Evolutionary conservation across 2,797 vertebrate genomes (phyloP).

Genomic region (Hypotaenidia philippensis): DNA sequence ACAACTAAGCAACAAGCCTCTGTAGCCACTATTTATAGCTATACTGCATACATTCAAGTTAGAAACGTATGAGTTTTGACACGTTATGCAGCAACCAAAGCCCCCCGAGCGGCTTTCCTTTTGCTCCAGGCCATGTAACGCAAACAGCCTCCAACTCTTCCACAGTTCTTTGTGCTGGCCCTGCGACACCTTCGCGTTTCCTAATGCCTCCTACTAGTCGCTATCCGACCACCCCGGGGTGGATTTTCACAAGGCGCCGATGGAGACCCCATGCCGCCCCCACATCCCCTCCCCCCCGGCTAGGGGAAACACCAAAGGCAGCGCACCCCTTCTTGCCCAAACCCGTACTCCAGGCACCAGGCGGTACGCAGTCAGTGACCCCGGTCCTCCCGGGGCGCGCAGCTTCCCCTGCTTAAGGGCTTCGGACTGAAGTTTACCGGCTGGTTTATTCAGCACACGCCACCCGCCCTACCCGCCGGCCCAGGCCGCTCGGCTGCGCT

Average conservation of each 20-base stretch:
- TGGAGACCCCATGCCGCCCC: neutral
- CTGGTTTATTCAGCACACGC: fast-evolving
- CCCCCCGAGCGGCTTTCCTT: neutral
- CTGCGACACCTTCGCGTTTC: too few relatives aligned
- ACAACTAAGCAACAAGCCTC: neutral
- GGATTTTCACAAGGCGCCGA: too few relatives aligned
- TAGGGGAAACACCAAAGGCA: neutral
- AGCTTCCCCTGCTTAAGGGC: neutral
- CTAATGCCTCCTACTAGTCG: fast-evolving
- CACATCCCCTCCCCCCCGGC: fast-evolving
- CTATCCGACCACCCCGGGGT: fast-evolving
- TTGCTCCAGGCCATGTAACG: neutral
- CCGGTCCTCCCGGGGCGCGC: neutral
- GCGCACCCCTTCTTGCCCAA: too few relatives aligned
- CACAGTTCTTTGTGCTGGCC: fast-evolving
- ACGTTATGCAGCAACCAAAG: neutral
- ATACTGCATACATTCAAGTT: neutral
- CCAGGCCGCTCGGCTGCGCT: neutral
- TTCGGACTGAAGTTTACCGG: neutral
- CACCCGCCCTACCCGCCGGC: neutral
- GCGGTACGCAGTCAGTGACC: fast-evolving
- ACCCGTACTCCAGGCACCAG: fast-evolving
- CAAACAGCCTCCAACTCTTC: too few relatives aligned
- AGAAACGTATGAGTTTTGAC: neutral
- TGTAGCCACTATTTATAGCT: neutral